These are phyloP conservation scores for Eulithis testata DNA, from an alignment of 2,888 invertebrate genomes.

Conservation along the genomic window DNA sequence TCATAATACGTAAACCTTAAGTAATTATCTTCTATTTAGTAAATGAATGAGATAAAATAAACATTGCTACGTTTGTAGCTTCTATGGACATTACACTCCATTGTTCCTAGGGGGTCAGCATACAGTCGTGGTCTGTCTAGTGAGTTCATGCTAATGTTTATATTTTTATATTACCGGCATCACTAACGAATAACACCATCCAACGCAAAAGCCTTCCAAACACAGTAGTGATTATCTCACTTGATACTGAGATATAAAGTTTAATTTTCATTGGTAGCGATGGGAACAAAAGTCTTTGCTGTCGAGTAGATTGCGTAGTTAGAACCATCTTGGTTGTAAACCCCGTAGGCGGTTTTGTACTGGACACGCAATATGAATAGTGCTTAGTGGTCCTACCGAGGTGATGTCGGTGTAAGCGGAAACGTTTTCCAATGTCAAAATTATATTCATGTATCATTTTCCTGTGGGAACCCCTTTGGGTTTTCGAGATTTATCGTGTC, in stretches of 20 bases:
- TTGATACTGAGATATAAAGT: not conserved
- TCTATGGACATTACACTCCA: constrained; percentile 30
- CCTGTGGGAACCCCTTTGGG: constrained; percentile 53
- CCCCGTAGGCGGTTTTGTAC: constrained; percentile 75
- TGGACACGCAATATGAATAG: constrained; percentile 79
- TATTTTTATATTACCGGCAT: constrained; percentile 66
- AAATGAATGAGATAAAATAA: constrained; percentile 21
- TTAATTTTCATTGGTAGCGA: constrained; percentile 8
- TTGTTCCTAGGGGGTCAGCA: constrained; percentile 46
- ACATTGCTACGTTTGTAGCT: constrained; percentile 20
- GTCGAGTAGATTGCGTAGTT: constrained; percentile 19
- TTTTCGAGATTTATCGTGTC: constrained; percentile 31
- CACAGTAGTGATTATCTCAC: not conserved
- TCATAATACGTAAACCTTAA: too few species aligned
- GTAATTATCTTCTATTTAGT: constrained; percentile 8
- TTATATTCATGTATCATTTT: constrained; percentile 51
- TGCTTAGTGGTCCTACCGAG: constrained; percentile 53
- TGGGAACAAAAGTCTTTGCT: constrained; percentile 19
- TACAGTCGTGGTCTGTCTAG: constrained; percentile 53
- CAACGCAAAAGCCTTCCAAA: not conserved
- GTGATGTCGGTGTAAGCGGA: constrained; percentile 59
- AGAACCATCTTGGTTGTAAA: constrained; percentile 41
- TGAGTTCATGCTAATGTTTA: constrained; percentile 76
- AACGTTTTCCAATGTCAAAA: constrained; percentile 57
- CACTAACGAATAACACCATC: constrained; percentile 2